These are phyloP conservation scores for Neolamprologus sp. DNA, from an alignment of 2,113 vertebrate species.

Conservation along the genomic window DNA sequence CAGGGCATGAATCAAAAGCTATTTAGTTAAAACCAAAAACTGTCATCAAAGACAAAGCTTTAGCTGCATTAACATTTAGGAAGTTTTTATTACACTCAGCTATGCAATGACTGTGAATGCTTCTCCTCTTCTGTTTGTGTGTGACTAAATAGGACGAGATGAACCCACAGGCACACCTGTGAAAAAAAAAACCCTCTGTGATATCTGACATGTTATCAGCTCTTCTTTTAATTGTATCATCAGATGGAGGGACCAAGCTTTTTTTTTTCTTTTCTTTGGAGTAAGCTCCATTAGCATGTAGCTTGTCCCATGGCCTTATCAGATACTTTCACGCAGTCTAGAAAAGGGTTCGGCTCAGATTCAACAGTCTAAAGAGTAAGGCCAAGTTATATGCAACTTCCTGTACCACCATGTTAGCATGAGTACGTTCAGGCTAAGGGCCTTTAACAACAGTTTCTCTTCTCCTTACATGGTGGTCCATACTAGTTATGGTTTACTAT, in stretches of 20 bases:
- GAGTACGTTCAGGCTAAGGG: neutral
- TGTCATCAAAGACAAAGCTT: neutral
- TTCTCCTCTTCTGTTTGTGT: neutral
- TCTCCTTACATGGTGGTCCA: neutral
- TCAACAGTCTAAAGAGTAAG: neutral
- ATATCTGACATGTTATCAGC: neutral
- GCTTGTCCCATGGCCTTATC: neutral
- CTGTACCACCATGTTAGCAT: neutral
- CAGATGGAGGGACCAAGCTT: neutral
- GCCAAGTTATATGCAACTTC: neutral
- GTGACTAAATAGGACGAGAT: neutral
- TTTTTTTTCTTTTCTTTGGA: neutral
- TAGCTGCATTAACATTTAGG: neutral
- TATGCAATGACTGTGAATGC: neutral
- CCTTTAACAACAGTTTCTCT: neutral
- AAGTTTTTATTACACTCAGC: neutral
- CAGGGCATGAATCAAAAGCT: neutral
- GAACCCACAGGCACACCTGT: neutral
- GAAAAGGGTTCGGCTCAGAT: neutral
- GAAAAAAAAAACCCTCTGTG: fast-evolving
- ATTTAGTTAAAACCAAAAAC: neutral
- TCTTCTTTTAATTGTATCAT: neutral
- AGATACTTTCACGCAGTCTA: neutral
- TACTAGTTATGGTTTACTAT: neutral
- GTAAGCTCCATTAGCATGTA: neutral